Base-by-base conservation (phyloP, 2,888 invertebrate species). In the Drosophila austrosaltans region DNA sequence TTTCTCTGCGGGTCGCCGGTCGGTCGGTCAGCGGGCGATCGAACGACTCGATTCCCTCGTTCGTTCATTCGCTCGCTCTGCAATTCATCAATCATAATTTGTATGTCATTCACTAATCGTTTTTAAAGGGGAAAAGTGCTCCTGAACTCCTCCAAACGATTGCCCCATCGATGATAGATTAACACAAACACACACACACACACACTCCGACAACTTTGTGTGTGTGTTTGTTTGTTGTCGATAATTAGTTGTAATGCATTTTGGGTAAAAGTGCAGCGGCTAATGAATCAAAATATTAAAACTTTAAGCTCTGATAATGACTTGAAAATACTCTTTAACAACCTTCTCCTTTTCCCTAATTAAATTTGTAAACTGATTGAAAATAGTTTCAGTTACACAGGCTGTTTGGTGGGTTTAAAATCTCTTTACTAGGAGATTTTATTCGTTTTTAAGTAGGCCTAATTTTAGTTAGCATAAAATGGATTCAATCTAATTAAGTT, bases 31-130 rank as follows among this genome's bases (percentile, higher is more conserved):
- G 66, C 66, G 57, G 57, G 69, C 61, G 63, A 56, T 72, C 60
- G 25, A 10, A 70, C 60, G 25, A 10, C 2, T 53, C 20, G 22
- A 8, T 32, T 32, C 32, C 32, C 8, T 4, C 22, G 42, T 57
- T 53, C 36, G 69, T 20, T 16, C 59, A 5, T 22, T 53, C 48
- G 32, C 30, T 36, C 30, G 39, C 48, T 68, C 74, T 72, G 78
- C 79, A 82, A 82, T 86, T 81, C 87, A 83, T 83, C 84, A 87
- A 83, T 83, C 83, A 83, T 84, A 72, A 84, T 87, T 83, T 83
- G 74, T 83, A 58, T 84, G 83, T 82, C 83, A 83, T 80, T 77
- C 77, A 81, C 77, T 83, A 83, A 83, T 87, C 83, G 83, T 77
- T 78, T 71, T 36, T 12, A 12, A 22, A 68, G 62, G 36, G 2